These are phyloP conservation scores for Lemur catta DNA, from an alignment of 2,797 vertebrate genomes.

Conservation along the genomic window DNA sequence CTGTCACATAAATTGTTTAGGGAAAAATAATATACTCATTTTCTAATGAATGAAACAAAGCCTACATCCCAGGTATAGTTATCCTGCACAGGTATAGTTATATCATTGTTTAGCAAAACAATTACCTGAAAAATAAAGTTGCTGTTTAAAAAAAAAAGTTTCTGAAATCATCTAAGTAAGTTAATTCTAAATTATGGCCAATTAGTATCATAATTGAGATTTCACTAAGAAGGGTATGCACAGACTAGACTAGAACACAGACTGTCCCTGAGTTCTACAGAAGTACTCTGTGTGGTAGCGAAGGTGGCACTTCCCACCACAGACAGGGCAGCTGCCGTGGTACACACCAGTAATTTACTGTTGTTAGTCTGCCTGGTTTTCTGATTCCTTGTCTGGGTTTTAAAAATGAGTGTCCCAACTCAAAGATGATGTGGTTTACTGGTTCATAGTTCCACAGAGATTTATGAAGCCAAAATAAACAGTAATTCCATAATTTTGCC, in stretches of 20 bases:
- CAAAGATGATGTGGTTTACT: background rate
- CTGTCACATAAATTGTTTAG: background rate
- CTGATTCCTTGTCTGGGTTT: background rate
- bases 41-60: conserved; percentile 14
- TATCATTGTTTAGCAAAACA: background rate
- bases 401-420: background rate
- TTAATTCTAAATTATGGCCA: background rate
- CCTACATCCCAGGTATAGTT: background rate
- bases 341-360: background rate
- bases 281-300: no score
- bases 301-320: background rate
- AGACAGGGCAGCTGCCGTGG: background rate
- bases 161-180: background rate
- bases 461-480: background rate
- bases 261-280: background rate
- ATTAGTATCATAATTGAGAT: background rate
- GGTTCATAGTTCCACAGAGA: background rate
- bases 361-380: background rate
- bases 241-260: background rate
- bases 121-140: background rate
- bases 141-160: background rate
- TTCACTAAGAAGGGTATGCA: background rate
- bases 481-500: background rate
- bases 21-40: background rate
- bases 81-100: background rate